These are phyloP conservation scores for Athetis lepigone DNA, from an alignment of 2,888 invertebrate species.

Conservation along the genomic window DNA sequence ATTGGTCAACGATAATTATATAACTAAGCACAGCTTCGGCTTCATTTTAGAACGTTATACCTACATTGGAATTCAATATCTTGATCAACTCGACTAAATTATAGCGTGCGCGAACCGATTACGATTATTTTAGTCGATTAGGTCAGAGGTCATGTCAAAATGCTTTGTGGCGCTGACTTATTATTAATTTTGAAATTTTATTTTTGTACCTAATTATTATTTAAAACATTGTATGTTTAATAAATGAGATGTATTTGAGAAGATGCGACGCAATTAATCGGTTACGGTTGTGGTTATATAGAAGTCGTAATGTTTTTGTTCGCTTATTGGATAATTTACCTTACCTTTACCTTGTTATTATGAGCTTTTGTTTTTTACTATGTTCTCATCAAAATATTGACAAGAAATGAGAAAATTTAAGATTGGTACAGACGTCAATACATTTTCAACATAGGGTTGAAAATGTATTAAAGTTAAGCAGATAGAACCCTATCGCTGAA, in stretches of 20 bases:
- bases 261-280: conserved; percentile 8
- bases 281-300: too few species aligned
- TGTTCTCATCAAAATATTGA: neutral
- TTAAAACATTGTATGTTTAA: neutral
- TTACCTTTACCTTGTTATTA: neutral
- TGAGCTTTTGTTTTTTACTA: neutral
- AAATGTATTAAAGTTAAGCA: too few species aligned
- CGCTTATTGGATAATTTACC: too few species aligned
- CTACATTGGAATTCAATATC: conserved; percentile 23
- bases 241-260: conserved; percentile 7
- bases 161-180: conserved; percentile 11
- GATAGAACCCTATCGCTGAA: too few species aligned
- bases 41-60: conserved; percentile 23
- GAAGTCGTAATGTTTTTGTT: too few species aligned
- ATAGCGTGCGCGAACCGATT: conserved; percentile 37
- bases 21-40: conserved; percentile 25
- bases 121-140: conserved; percentile 46
- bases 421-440: too few species aligned
- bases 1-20: conserved; percentile 32
- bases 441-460: too few species aligned
- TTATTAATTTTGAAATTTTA: conserved; percentile 12
- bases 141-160: conserved; percentile 35
- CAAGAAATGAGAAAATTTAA: too few species aligned
- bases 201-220: neutral
- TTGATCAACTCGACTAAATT: conserved; percentile 38